Percentiles rank a stretch among this genome's conserved stretches.
Evolutionary conservation across 2,888 invertebrate genomes (phyloP).

Genomic region (Epistrophella euchroma): DNA sequence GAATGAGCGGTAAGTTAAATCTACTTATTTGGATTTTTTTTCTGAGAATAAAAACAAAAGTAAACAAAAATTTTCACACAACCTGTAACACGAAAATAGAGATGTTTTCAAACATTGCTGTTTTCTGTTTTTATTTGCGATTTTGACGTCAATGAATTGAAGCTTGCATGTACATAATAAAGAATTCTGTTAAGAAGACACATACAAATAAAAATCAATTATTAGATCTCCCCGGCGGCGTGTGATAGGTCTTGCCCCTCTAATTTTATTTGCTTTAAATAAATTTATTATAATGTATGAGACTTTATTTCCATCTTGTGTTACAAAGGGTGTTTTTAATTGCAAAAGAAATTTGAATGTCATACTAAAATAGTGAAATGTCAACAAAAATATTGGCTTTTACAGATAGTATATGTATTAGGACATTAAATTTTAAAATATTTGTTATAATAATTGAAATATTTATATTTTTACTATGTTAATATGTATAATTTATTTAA

Average conservation of each 20-base stretch:
- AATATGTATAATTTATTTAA: too few species aligned
- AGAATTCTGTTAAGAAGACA: constrained; percentile 6
- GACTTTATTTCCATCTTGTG: not conserved
- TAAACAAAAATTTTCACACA: constrained; percentile 9
- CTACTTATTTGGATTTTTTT: not conserved
- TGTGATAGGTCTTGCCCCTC: constrained; percentile 51
- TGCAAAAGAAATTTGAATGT: too few species aligned
- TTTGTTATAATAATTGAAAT: too few species aligned
- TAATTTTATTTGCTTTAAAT: constrained; percentile 36
- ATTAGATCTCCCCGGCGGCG: constrained; percentile 15
- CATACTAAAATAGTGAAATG: too few species aligned
- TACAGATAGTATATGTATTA: too few species aligned
- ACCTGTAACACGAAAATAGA: constrained; percentile 5
- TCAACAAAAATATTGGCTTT: too few species aligned
- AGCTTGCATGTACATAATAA: not conserved
- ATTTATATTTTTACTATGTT: too few species aligned
- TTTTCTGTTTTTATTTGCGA: constrained; percentile 37
- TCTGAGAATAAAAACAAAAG: not conserved
- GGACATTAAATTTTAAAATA: too few species aligned
- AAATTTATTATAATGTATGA: not conserved
- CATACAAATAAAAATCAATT: constrained; percentile 11
- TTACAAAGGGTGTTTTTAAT: not conserved
- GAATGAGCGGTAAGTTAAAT: too few species aligned
- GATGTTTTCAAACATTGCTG: not conserved
- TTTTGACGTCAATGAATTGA: constrained; percentile 55